Conservation (phyloP, 2,888 invertebrate genomes). For the Platypus cylindrus region DNA sequence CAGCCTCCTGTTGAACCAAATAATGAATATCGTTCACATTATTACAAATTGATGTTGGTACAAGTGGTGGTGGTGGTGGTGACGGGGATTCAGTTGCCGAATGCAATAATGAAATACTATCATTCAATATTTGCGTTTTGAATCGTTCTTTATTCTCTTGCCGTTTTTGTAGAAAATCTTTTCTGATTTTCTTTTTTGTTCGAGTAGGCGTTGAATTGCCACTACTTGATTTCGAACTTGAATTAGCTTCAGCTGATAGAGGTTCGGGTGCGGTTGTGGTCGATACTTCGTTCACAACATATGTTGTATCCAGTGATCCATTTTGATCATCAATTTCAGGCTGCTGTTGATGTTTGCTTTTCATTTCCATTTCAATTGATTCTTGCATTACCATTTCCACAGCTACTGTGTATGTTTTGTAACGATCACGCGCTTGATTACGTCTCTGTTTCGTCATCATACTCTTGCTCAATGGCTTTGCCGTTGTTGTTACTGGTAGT, state of each 20-base stretch:
- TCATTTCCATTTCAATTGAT: conserved; percentile 25
- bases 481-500: too few species aligned
- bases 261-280: conserved; percentile 52
- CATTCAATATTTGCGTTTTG: conserved; percentile 55
- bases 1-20: conserved; percentile 43
- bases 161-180: conserved; percentile 40
- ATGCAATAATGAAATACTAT: conserved; percentile 37
- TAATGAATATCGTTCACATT: conserved; percentile 32
- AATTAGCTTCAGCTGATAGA: conserved; percentile 42
- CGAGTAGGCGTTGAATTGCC: conserved; percentile 22
- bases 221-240: conserved; percentile 8
- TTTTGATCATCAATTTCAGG: conserved; percentile 11
- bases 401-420: conserved; percentile 70
- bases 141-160: conserved; percentile 56
- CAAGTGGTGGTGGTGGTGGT: conserved; percentile 18
- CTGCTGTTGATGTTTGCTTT: conserved; percentile 10
- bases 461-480: conserved; percentile 34
- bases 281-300: conserved; percentile 11
- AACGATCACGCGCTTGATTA: conserved; percentile 62
- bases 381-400: conserved; percentile 43
- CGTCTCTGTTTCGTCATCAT: conserved; percentile 70
- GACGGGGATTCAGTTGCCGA: too few species aligned
- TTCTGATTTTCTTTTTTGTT: conserved; percentile 26
- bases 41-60: too few species aligned
- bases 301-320: conserved; percentile 17